Conservation (phyloP, 1,140 invertebrate species). For the Nasonia longicornis region DNA sequence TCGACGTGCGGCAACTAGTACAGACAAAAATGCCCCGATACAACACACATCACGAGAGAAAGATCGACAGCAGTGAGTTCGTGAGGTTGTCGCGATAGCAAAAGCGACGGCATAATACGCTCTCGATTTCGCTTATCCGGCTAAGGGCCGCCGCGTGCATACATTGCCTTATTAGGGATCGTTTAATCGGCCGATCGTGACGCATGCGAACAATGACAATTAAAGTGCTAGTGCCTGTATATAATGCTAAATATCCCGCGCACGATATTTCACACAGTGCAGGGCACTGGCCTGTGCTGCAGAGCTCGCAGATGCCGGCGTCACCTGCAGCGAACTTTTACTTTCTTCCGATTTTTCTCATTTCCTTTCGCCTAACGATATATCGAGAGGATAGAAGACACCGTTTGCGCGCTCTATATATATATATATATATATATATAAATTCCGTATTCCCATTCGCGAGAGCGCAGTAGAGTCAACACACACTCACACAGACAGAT, state of each 20-base stretch:
- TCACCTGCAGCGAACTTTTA: slow-evolving; percentile 20
- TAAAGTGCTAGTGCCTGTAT: slow-evolving; percentile 24
- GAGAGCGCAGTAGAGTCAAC: background rate
- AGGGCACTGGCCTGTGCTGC: no score
- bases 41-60: background rate
- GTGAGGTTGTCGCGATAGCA: background rate
- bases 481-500: background rate
- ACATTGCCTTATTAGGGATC: slow-evolving; percentile 51
- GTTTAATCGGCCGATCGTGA: slow-evolving; percentile 54
- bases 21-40: background rate
- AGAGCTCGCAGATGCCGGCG: slow-evolving; percentile 11
- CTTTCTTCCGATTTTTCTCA: background rate
- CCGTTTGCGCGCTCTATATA: no score
- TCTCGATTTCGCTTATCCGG: slow-evolving; percentile 11
- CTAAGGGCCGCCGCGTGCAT: background rate
- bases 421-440: background rate
- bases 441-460: background rate
- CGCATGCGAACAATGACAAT: slow-evolving; percentile 53
- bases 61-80: background rate
- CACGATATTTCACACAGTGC: slow-evolving; percentile 9
- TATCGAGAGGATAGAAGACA: background rate
- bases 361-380: background rate
- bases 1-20: no score
- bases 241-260: background rate
- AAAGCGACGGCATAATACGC: background rate